Base-by-base conservation (phyloP, 2,797 vertebrate species). In the Euphonia xanthogaster region DNA sequence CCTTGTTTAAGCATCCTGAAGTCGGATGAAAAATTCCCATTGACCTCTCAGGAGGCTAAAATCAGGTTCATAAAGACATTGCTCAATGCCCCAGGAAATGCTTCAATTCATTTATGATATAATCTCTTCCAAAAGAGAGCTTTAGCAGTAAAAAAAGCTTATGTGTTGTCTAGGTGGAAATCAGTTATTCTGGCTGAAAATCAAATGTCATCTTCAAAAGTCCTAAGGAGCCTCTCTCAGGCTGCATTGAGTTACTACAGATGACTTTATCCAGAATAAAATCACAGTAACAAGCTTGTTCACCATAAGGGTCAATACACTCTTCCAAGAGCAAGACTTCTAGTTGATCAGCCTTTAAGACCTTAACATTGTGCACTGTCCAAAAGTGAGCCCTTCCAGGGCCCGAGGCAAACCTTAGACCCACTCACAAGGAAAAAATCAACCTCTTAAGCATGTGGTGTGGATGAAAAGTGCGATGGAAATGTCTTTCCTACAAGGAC, bases 211-310 rank as follows among this genome's bases (percentile, higher is more conserved):
- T 87, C 94, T 97, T 95, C 74, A 90, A 88, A 97, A 98, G 97
- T 94, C 94, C 95, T 90, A 91, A 98, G 96, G 97, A 97, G 97
- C 97, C 98, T 98, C 98, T 98, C 97, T 97, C 96, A 97, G 98
- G 98, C 96, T 82, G 45, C 50, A 65, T 1, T 57, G 82, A 90
- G 97, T 96, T 97, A 98, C 97, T 98, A 94, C 97, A 98, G 66
- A 86, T 72, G 65, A 71, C 50, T 92, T 83, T 75, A 88, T 76
- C 81, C 84, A 87, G 92, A 95, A 88, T 48, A 88, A 92, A 94
- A 88, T 95, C 71, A 54, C 60, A 97, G 96, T 27, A 91, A 97
- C 73, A 78, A 95, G 81, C 89, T 84, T 94, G 92, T 93, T 97
- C 94, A 90, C 79, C 83, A 93, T 91, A 96, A 97, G 94, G 76